A percentile compares a stretch with the other conserved stretches of the same genome.
phyloP scores from a whole-genome alignment of 2,113 vertebrate genomes.

The Smithornis capensis region DNA sequence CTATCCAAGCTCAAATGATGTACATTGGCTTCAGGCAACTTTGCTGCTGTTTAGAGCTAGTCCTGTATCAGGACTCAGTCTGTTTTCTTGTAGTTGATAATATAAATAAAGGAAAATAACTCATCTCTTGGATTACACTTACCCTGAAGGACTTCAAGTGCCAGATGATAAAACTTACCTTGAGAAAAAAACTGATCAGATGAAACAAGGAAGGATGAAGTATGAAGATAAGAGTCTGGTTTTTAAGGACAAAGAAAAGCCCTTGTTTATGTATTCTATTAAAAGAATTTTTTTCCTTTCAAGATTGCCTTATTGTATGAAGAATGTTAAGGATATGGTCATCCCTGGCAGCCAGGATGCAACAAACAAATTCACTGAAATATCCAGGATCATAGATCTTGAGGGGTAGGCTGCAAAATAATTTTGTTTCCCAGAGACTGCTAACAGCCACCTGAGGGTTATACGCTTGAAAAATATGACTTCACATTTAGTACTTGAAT shows the following conservation, averaged over 20 bases:
- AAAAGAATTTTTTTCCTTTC: neutral
- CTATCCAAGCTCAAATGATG: neutral
- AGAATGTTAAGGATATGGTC: conserved; percentile 18
- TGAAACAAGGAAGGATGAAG: neutral
- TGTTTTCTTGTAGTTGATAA: conserved; percentile 47
- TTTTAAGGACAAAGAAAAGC: neutral
- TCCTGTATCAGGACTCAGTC: conserved; percentile 33
- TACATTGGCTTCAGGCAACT: neutral
- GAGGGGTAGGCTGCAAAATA: conserved; percentile 53
- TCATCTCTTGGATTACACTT: neutral
- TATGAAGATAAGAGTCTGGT: neutral
- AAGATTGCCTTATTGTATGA: conserved; percentile 47
- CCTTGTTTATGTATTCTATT: neutral
- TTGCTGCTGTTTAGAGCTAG: neutral
- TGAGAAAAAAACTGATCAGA: conserved; percentile 45
- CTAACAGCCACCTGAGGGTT: conserved; percentile 50
- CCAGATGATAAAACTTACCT: conserved; percentile 35
- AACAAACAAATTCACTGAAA: conserved; percentile 60
- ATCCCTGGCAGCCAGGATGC: conserved; percentile 20
- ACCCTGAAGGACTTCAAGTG: neutral
- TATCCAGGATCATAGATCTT: conserved; percentile 49
- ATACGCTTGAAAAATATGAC: conserved; percentile 8
- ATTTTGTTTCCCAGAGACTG: conserved; percentile 56
- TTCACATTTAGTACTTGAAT: conserved; percentile 44
- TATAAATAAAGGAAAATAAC: conserved; percentile 30